Evolutionary conservation across 2,797 vertebrate species (phyloP), one percentile per base, ranked within the genome.

Genomic region (Mormyrus proboscirostris): DNA sequence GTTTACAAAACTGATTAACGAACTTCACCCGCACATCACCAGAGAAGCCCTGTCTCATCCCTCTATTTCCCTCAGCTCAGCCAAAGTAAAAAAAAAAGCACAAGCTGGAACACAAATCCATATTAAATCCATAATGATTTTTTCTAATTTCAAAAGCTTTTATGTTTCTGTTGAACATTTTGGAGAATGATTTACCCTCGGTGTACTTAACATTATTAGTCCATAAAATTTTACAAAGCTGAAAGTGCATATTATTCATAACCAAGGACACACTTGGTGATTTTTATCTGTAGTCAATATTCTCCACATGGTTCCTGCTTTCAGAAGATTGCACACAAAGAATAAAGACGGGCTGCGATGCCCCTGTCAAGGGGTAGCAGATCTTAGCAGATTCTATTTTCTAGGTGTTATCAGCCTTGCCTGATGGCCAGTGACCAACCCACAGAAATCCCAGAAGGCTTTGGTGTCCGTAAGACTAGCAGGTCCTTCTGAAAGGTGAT

Each of bases 261-360:
- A 49, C 19, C 50, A 44, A 59, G 50, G 73, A 19, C 14, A 38
- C 33, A 38, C 33, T 89, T 86, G 47, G 22, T 62, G 25, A 50
- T 50, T 83, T 88, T 89, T 19, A 69, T 79, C 50, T 57, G 86
- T 88, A 92, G 91, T 92, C 90, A 90, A 89, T 29, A 41, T 83
- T 73, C 22, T 73, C 51, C 84, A 65, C 41, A 47, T 29, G 86
- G 79, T 90, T 65, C 88, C 33, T 88, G 86, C 49, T 83, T 85
- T 62, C 82, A 90, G 83, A 59, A 85, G 19, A 47, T n/a, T 47
- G 38, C 73, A 79, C 73, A 19, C 38, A 79, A 55, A 29, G n/a
- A 79, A 86, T 41, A 57, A 19, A 69, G 38, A n/a, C 29, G 3
- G 47, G 47, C 41, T 14, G 55, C n/a, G 12, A 88, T 44, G 3